Conservation (phyloP, 2,113 vertebrate species). For the Toxotes chatareus region DNA sequence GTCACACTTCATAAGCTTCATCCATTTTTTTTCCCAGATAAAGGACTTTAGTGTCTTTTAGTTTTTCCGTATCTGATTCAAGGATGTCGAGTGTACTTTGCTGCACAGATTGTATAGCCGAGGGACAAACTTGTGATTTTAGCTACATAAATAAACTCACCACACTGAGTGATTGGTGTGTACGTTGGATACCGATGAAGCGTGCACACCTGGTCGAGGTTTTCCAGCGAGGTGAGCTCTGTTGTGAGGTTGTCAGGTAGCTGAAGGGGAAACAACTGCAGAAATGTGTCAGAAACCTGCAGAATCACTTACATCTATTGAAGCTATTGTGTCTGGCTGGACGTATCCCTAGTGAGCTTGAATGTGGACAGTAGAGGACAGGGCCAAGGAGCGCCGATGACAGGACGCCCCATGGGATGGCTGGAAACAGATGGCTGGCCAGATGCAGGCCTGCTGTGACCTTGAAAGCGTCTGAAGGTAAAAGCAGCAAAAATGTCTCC, state of each 20-base stretch:
- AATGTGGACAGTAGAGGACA: constrained; percentile 73
- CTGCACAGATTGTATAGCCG: background rate
- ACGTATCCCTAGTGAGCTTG: constrained; percentile 34
- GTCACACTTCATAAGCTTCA: background rate
- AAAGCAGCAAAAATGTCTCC: constrained; percentile 49
- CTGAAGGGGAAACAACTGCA: background rate
- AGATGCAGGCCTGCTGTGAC: constrained; percentile 79
- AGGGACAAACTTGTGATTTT: background rate
- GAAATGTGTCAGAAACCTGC: constrained; percentile 20
- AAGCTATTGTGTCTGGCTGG: constrained; percentile 26
- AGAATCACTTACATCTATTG: background rate
- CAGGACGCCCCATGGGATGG: constrained; percentile 67
- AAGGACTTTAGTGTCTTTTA: background rate
- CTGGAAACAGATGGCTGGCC: constrained; percentile 80
- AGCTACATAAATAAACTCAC: background rate
- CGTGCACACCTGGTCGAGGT: background rate
- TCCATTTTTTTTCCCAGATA: background rate
- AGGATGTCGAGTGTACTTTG: background rate
- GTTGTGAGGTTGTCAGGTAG: background rate
- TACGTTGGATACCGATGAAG: background rate
- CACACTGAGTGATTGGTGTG: background rate
- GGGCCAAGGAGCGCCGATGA: constrained; percentile 66
- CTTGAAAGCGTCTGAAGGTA: constrained; percentile 71
- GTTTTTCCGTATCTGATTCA: background rate
- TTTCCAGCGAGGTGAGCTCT: background rate